A percentile compares a stretch with the other conserved stretches of the same genome.
Conservation (phyloP, 2,113 vertebrate genomes). For the Eidolon helvum region DNA sequence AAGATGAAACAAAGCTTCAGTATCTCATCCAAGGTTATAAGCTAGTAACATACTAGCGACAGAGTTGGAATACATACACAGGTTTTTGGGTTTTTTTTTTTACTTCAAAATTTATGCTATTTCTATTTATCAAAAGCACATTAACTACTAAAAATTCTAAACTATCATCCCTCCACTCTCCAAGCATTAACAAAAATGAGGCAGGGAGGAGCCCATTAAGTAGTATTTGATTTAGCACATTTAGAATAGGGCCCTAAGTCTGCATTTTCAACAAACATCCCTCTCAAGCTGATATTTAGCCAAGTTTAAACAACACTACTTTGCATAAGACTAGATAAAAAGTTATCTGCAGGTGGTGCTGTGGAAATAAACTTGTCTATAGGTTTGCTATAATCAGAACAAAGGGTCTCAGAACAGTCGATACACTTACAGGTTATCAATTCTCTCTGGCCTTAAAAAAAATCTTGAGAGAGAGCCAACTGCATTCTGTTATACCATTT, state of each 20-base stretch:
- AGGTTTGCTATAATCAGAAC: not conserved
- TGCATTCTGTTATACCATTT: not conserved
- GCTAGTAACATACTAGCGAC: no score
- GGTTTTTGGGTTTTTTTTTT: no score
- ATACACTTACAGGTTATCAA: not conserved
- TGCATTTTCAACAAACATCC: not conserved
- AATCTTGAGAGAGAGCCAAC: not conserved
- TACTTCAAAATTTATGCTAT: no score
- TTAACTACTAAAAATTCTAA: not conserved
- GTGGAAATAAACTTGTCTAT: not conserved
- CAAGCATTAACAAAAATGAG: not conserved
- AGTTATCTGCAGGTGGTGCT: not conserved
- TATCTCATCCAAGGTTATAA: no score
- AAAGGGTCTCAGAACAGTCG: not conserved
- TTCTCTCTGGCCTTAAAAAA: not conserved
- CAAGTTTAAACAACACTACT: not conserved
- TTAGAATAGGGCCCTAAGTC: not conserved
- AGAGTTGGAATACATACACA: no score
- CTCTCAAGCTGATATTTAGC: not conserved
- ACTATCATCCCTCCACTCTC: not conserved
- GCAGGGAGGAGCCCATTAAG: not conserved
- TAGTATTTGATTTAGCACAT: not conserved
- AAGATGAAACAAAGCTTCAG: no score
- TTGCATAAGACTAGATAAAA: not conserved
- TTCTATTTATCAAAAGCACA: not conserved